phyloP scores from a whole-genome alignment of 2,888 invertebrate genomes.

The Tinea pellionella region DNA sequence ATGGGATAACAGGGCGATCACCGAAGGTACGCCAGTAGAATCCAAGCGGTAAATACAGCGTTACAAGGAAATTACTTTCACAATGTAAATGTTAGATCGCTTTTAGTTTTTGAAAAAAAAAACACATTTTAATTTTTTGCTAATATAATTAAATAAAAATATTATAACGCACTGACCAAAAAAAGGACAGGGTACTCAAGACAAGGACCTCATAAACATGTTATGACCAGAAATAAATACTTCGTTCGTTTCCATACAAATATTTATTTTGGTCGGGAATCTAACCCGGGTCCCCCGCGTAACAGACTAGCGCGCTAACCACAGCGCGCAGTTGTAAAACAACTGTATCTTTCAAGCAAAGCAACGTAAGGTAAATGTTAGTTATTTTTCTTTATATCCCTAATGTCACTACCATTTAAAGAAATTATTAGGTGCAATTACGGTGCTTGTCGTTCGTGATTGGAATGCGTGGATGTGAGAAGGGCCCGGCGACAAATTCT shows the following conservation, averaged over 20 bases:
- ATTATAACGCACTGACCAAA: too few species aligned
- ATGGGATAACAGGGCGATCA: constrained; percentile 57
- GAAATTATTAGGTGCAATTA: constrained; percentile 69
- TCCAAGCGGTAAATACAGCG: constrained; percentile 19
- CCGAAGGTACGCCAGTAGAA: constrained; percentile 9
- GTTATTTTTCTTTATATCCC: neutral
- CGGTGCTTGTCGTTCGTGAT: constrained; percentile 66
- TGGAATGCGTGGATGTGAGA: constrained; percentile 56
- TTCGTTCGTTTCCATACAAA: too few species aligned
- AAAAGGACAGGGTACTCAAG: too few species aligned
- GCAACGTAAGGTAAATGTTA: neutral
- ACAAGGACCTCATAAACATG: too few species aligned
- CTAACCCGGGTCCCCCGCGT: too few species aligned
- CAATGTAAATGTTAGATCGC: neutral
- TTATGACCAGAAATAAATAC: too few species aligned
- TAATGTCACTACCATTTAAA: constrained; percentile 45
- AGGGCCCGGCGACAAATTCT: constrained; percentile 66
- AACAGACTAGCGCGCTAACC: too few species aligned
- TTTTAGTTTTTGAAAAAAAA: neutral
- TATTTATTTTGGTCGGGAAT: too few species aligned
- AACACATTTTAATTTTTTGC: too few species aligned
- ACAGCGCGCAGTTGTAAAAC: too few species aligned
- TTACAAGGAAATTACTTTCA: neutral
- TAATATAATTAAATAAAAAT: too few species aligned
- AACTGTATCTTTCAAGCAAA: too few species aligned